Evolutionary conservation across 2,888 invertebrate species (phyloP).

Genomic region (Andrena chrysosceles): DNA sequence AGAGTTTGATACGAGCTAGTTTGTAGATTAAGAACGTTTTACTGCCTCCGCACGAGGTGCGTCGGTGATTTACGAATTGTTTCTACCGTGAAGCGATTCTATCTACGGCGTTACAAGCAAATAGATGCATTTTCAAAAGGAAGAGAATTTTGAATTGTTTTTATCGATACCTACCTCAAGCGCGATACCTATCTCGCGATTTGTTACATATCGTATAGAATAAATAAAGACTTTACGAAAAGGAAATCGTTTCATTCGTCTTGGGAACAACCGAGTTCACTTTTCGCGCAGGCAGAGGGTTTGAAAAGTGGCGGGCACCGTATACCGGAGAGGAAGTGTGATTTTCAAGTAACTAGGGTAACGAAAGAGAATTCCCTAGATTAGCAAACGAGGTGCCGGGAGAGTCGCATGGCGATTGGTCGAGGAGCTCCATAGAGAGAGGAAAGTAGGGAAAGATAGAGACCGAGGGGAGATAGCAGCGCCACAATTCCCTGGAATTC

Average conservation of each 20-base stretch:
- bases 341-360: neutral
- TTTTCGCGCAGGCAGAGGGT: neutral
- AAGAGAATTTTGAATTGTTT: conserved; percentile 2
- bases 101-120: conserved; percentile 16
- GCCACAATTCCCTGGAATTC: conserved; percentile 58
- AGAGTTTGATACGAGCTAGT: conserved; percentile 46
- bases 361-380: conserved; percentile 35
- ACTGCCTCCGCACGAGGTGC: conserved; percentile 26
- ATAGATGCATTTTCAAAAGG: conserved; percentile 36
- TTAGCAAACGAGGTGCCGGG: neutral
- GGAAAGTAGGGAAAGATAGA: conserved; percentile 22
- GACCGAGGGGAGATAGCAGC: conserved; percentile 50
- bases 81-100: conserved; percentile 3
- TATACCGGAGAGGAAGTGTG: neutral
- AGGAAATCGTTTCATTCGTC: neutral
- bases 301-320: conserved; percentile 14
- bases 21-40: conserved; percentile 31
- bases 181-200: neutral
- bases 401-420: conserved; percentile 44
- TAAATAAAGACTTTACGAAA: conserved; percentile 26
- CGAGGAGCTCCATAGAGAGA: neutral
- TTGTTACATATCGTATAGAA: conserved; percentile 1
- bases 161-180: conserved; percentile 19
- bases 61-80: neutral
- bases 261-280: neutral